Evolutionary conservation across 2,888 invertebrate genomes (phyloP).

Genomic region (Dryomyza anilis): DNA sequence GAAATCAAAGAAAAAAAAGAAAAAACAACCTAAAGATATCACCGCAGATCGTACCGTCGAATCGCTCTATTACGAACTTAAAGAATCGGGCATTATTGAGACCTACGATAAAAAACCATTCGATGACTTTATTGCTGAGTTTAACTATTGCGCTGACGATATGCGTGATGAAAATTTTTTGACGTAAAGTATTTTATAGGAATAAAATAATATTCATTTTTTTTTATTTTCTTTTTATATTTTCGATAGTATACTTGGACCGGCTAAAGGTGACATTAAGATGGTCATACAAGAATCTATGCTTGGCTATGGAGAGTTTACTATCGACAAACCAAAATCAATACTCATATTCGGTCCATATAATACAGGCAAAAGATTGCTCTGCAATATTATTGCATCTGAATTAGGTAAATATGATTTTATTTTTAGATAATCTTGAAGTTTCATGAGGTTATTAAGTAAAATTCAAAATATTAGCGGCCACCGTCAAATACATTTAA

Average conservation of each 20-base stretch:
- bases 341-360: slow-evolving; percentile 71
- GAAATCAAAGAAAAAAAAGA: slow-evolving; percentile 49
- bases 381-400: slow-evolving; percentile 73
- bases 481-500: too few species aligned
- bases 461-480: too few species aligned
- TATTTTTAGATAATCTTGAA: not conserved
- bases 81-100: slow-evolving; percentile 64
- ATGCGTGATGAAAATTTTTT: slow-evolving; percentile 47
- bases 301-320: slow-evolving; percentile 56
- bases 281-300: slow-evolving; percentile 64
- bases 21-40: slow-evolving; percentile 65
- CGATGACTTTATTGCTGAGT: slow-evolving; percentile 70
- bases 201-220: not conserved
- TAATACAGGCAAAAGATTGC: slow-evolving; percentile 70
- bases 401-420: slow-evolving; percentile 62
- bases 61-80: slow-evolving; percentile 72
- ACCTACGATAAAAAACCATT: slow-evolving; percentile 65
- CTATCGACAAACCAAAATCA: slow-evolving; percentile 63
- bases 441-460: too few species aligned
- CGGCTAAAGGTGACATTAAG: slow-evolving; percentile 65
- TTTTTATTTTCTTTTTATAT: not conserved
- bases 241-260: slow-evolving; percentile 47
- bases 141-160: slow-evolving; percentile 65
- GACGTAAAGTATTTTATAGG: slow-evolving; percentile 39
- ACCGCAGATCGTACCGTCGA: slow-evolving; percentile 67